phyloP scores from a whole-genome alignment of 2,113 vertebrate genomes.

The Nesogale talazaci region DNA sequence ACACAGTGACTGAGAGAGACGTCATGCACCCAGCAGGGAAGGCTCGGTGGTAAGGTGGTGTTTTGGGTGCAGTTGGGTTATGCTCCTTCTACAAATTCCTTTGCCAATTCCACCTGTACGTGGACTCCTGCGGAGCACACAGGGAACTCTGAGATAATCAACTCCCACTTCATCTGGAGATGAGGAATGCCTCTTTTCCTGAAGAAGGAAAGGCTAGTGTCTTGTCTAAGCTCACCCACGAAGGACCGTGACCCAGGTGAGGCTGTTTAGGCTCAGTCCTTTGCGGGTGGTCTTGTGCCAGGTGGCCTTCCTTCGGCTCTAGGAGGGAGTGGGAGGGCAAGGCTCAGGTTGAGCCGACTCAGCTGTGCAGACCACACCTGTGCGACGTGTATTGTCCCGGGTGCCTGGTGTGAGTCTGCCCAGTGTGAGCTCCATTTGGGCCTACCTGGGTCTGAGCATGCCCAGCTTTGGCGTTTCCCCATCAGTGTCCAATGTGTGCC shows the following conservation, averaged over 20 bases:
- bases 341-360: background rate
- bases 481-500: too few relatives aligned
- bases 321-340: background rate
- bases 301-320: background rate
- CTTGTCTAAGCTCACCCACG: background rate
- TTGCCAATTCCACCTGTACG: background rate
- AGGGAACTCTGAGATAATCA: background rate
- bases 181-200: background rate
- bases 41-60: background rate
- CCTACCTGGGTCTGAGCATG: too few relatives aligned
- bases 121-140: background rate
- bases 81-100: background rate
- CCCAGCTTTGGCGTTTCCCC: too few relatives aligned
- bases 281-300: background rate
- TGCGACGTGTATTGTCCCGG: too few relatives aligned
- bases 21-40: background rate
- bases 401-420: too few relatives aligned
- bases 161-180: background rate
- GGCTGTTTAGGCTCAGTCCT: background rate
- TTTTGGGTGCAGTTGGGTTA: background rate
- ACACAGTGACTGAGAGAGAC: background rate
- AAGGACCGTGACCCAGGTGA: background rate
- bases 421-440: too few relatives aligned
- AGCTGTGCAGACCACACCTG: background rate
- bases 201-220: background rate